phyloP scores from a whole-genome alignment of 2,113 vertebrate species.

The Saguinus midas region DNA sequence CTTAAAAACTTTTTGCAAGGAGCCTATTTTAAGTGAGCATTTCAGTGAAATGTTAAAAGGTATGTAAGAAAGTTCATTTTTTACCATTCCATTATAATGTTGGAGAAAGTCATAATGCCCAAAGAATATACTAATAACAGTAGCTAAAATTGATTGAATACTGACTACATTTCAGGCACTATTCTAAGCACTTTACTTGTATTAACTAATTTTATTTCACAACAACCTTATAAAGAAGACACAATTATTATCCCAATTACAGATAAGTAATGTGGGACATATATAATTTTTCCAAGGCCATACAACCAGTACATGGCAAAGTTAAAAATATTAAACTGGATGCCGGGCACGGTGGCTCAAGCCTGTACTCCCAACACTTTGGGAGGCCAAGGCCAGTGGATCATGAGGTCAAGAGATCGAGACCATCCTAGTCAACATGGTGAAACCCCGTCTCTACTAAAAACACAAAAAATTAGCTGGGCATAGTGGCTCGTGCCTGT shows the following conservation, averaged over 20 bases:
- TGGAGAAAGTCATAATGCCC: not conserved
- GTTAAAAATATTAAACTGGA: not conserved
- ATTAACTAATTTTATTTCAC: conserved; percentile 7
- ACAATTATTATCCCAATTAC: not conserved
- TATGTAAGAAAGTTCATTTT: not conserved
- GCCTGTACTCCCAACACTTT: too few species aligned
- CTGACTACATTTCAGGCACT: not conserved
- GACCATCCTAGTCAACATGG: too few species aligned
- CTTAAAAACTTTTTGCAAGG: not conserved
- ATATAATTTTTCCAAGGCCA: not conserved
- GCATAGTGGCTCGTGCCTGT: too few species aligned
- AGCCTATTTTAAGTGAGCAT: not conserved
- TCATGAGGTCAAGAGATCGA: too few species aligned
- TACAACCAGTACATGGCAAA: not conserved
- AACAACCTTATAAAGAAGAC: not conserved
- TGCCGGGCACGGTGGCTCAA: too few species aligned
- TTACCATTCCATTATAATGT: not conserved
- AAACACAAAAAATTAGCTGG: too few species aligned
- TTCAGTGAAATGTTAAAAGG: conserved; percentile 16
- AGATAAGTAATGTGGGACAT: not conserved
- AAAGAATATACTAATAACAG: not conserved
- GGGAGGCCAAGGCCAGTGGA: too few species aligned
- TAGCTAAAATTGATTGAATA: not conserved
- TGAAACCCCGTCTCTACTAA: too few species aligned
- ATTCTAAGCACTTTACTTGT: not conserved